Evolutionary conservation across 1,140 invertebrate genomes (phyloP).

Genomic region (Macrobrachium rosenbergii): DNA sequence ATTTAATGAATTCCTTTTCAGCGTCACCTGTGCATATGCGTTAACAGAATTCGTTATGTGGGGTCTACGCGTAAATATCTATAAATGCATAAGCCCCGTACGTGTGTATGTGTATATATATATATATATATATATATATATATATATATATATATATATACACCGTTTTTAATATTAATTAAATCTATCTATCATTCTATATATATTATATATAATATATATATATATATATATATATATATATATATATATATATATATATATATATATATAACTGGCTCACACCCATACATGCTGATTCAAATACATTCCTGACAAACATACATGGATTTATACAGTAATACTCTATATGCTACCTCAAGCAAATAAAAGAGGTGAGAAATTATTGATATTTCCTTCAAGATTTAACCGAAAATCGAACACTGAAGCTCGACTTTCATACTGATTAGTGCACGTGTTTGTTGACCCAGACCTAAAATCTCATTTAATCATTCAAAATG

Average conservation of each 20-base stretch:
- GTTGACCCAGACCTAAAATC: no score
- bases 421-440: no score
- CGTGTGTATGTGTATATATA: not conserved
- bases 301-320: not conserved
- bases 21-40: no score
- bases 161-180: not conserved
- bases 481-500: no score
- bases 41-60: not conserved
- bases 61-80: not conserved
- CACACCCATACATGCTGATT: not conserved
- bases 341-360: not conserved
- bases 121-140: conserved; percentile 30
- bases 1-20: no score
- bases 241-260: not conserved
- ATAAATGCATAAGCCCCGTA: not conserved
- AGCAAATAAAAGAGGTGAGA: not conserved
- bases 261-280: not conserved
- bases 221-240: not conserved
- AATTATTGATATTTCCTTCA: not conserved
- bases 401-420: no score
- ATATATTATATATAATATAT: not conserved
- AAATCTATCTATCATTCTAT: conserved; percentile 11
- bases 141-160: conserved; percentile 33
- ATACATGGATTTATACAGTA: not conserved
- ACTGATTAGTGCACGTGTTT: no score